Conservation (phyloP, 2,113 vertebrate genomes). For the Natator depressus region DNA sequence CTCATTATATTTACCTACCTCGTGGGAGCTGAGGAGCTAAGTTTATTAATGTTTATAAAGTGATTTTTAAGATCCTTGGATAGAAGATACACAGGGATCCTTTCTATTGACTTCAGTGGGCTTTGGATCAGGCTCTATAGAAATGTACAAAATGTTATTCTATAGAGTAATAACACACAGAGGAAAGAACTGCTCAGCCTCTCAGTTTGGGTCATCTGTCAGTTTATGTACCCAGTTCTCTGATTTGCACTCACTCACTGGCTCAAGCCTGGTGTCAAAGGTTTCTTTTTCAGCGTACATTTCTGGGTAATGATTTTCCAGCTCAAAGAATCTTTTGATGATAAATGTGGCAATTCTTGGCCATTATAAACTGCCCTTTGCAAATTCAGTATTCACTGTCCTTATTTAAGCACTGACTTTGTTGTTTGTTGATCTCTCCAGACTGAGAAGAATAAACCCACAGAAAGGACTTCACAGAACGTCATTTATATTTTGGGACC, state of each 20-base stretch:
- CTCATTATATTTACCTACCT: neutral
- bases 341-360: neutral
- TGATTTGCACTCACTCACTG: neutral
- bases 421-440: neutral
- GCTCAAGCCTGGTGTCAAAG: neutral
- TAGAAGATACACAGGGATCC: neutral
- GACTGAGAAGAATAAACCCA: rapidly evolving
- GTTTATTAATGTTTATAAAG: neutral
- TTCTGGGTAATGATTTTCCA: slow-evolving; percentile 62
- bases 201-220: neutral
- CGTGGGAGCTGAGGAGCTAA: neutral
- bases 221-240: neutral
- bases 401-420: neutral
- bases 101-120: neutral
- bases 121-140: neutral
- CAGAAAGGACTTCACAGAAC: neutral
- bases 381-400: neutral
- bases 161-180: rapidly evolving
- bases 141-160: neutral
- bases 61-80: neutral
- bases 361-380: slow-evolving; percentile 16
- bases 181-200: neutral
- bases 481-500: neutral
- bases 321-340: neutral
- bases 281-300: slow-evolving; percentile 35